A percentile compares a stretch with the other conserved stretches of the same genome.
These are phyloP conservation scores for Cheirogaleus medius DNA, from an alignment of 2,113 vertebrate species.

Conservation along the genomic window DNA sequence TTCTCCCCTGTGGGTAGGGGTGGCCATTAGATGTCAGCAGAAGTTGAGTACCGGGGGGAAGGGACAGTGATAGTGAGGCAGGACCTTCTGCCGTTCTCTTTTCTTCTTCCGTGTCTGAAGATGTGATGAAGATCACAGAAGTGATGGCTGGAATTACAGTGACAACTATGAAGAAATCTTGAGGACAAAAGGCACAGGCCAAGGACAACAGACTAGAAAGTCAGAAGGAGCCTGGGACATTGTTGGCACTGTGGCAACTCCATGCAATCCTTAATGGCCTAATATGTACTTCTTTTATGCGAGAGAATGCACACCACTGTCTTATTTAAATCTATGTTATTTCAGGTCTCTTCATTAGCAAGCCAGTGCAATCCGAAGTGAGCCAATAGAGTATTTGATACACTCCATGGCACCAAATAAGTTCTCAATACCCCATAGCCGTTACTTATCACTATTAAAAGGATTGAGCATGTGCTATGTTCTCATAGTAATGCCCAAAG, in stretches of 20 bases:
- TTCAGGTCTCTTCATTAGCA: background rate
- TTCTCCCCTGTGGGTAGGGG: background rate
- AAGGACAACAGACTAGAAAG: background rate
- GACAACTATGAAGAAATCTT: background rate
- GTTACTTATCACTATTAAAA: background rate
- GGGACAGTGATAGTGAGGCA: background rate
- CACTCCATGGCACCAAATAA: background rate
- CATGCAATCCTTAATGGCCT: background rate
- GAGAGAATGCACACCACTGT: background rate
- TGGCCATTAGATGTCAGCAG: background rate
- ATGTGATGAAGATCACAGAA: background rate
- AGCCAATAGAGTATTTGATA: background rate
- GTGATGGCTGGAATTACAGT: background rate
- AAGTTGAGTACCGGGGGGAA: background rate
- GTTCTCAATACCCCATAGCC: background rate
- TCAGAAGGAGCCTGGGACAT: background rate
- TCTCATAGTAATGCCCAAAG: background rate
- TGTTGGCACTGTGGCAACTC: background rate
- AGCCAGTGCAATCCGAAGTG: background rate
- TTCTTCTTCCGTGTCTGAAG: slow-evolving; percentile 7
- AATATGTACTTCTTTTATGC: background rate
- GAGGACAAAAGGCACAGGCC: background rate
- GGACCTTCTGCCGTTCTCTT: background rate
- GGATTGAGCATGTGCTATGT: background rate
- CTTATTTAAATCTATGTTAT: background rate